phyloP scores from a whole-genome alignment of 2,113 vertebrate species.

The Pungitius pungitius region DNA sequence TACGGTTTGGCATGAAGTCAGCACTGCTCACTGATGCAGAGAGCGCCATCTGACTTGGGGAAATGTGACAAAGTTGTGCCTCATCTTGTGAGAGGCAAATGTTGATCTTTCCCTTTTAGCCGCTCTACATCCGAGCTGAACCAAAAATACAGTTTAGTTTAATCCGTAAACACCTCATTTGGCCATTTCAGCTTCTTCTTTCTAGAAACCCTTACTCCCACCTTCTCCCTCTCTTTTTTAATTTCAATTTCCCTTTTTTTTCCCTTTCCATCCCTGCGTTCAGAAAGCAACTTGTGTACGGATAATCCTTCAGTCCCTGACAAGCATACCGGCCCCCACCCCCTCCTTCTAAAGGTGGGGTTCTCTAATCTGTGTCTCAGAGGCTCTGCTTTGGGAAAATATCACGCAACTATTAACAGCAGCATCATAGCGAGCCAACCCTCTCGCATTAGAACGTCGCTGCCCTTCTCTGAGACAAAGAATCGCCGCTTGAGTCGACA shows the following conservation, averaged over 20 bases:
- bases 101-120: not conserved
- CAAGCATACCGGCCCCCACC: slow-evolving; percentile 30
- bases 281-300: slow-evolving; percentile 52
- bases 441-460: slow-evolving; percentile 31
- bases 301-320: slow-evolving; percentile 48
- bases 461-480: slow-evolving; percentile 29
- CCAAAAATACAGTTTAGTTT: slow-evolving; percentile 23
- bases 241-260: not conserved
- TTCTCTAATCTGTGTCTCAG: slow-evolving; percentile 30
- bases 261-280: slow-evolving; percentile 23
- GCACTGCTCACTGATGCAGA: slow-evolving; percentile 44
- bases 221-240: not conserved
- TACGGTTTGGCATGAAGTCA: slow-evolving; percentile 31
- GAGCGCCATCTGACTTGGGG: slow-evolving; percentile 37
- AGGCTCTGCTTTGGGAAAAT: slow-evolving; percentile 32
- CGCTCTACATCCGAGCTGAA: slow-evolving; percentile 24
- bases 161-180: slow-evolving; percentile 53
- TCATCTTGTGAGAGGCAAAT: slow-evolving; percentile 33
- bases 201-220: slow-evolving; percentile 41
- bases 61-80: slow-evolving; percentile 16
- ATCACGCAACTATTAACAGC: slow-evolving; percentile 20
- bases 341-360: slow-evolving; percentile 10
- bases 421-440: slow-evolving; percentile 21
- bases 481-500: slow-evolving; percentile 42
- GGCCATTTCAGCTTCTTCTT: slow-evolving; percentile 54